Base-by-base conservation (phyloP, 37 sponge, comb jelly and placozoan genomes). In the Halichondria panicea region DNA sequence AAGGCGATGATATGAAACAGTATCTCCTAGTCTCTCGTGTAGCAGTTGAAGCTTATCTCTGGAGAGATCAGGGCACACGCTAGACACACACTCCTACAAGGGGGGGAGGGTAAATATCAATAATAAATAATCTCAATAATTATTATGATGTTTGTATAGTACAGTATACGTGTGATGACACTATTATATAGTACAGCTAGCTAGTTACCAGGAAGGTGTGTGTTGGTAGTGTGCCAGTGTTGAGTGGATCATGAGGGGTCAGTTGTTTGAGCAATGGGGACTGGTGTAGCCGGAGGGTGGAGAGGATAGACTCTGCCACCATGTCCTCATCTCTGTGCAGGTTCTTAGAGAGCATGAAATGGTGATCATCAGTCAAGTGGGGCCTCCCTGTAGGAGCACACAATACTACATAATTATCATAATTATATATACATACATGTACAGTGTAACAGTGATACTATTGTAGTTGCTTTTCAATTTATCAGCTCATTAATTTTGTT, bases 291-390 rank as follows among this genome's bases (percentile, higher is more conserved):
- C 28, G 36, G 41, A 85, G 59, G n/a, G 65, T 77, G 25, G 78
- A 38, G 12, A 43, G 43, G 28, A 85, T 59, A 19, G 59, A 28
- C 18, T 74, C 70, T 37, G 68, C 18, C 30, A 86, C 30, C 80
- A 86, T 86, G 55, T 86, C 87, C 39, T 86, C 87, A 79, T 86
- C 87, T 37, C 87, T 65, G 68, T 86, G 87, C 15, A 86, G 75
- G 22, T 38, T 79, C 28, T 68, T 72, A 22, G 87, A 86, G 19
- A 80, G 56, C 76, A 76, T 70, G 50, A 86, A 86, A 40, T 36
- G 74, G 53, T 86, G 87, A n/a, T 86, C 87, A 7, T 86, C 87
- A 56, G 80, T 76, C 42, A 62, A 27, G n/a, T 55, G 39, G n/a
- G n/a, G n/a, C n/a, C n/a, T n/a, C n/a, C n/a, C n/a, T n/a, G n/a